Evolutionary conservation across 2,113 vertebrate genomes (phyloP), one percentile per base, ranked within the genome.

Genomic region (Blennius ocellaris): DNA sequence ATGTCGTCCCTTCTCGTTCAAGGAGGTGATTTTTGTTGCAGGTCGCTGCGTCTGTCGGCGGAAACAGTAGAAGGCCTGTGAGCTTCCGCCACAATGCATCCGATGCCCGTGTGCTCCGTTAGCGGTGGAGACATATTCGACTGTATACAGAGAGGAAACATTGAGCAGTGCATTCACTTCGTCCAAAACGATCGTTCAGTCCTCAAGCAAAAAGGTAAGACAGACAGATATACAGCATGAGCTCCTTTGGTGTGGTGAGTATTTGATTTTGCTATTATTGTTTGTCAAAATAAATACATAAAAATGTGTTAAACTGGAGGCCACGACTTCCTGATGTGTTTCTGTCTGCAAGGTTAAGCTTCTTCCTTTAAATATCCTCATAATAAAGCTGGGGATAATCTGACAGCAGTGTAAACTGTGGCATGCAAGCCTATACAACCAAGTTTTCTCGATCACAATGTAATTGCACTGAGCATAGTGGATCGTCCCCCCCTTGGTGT

Each of bases 131-230:
- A 89, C 79, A 88, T 95, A 73, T 93, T 94, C 84, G 92, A 94
- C 56, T 90, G 86, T 66, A 86, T 93, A 51, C 91, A 93, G 57
- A 87, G 78, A 48, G 93, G 93, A 43, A 81, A 93, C 60, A 21
- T 85, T 17, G 93, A 93, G 21, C 78, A 82, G 55, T 94, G 94
- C 17, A 80, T 80, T 7, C 74, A 81, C 30, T 81, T 91, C 52
- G 47, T 95, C 51, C 73, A 92, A 12, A 82, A 80, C 15, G 92
- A 94, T 69, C 89, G 70, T 7, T 78, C 84, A 0, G 11, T 93
- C 45, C 81, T 94, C 43, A 90, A 73, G 21, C 73, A 86, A 2
- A 93, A 85, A 90, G 94, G 94, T 94, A 87, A 88, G 88, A 4
- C n/a, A 7, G 53, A 68, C 63, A 41, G 11, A 12, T 3, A 8